Conservation (phyloP, 2,797 vertebrate genomes). For the Morelia viridis region DNA sequence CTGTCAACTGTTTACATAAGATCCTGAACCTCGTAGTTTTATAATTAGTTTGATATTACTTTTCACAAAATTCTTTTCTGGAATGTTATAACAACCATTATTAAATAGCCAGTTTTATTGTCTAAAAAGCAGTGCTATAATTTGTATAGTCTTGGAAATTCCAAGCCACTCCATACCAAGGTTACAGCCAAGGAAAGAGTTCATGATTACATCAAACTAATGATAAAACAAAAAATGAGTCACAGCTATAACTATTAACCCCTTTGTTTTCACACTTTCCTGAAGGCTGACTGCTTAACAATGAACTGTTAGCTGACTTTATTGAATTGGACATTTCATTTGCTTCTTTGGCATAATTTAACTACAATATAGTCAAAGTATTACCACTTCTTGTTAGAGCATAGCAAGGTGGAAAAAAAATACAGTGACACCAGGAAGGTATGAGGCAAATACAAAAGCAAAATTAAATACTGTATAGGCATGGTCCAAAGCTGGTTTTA, state of each 20-base stretch:
- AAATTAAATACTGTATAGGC: not conserved
- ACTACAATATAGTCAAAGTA: not conserved
- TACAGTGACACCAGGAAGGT: not conserved
- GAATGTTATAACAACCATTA: not conserved
- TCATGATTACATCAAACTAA: constrained; percentile 7
- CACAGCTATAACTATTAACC: not conserved
- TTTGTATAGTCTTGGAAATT: constrained; percentile 1
- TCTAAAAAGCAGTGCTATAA: not conserved
- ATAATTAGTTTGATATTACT: not conserved
- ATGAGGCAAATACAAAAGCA: not conserved
- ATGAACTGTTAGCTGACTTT: not conserved
- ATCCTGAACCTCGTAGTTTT: not conserved
- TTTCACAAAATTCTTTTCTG: constrained; percentile 6
- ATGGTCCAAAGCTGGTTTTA: not conserved
- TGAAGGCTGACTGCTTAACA: not conserved
- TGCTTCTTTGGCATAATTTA: not conserved
- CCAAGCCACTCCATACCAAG: not conserved
- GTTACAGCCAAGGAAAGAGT: constrained; percentile 1
- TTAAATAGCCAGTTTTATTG: not conserved
- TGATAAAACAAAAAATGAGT: constrained; percentile 13
- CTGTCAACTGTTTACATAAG: not conserved
- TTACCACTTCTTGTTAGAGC: not conserved
- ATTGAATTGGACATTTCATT: not conserved
- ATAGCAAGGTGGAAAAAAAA: not conserved
- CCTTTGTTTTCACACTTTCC: not conserved